These are phyloP conservation scores for Trisateles emortualis DNA, from an alignment of 2,888 invertebrate species.

Conservation along the genomic window DNA sequence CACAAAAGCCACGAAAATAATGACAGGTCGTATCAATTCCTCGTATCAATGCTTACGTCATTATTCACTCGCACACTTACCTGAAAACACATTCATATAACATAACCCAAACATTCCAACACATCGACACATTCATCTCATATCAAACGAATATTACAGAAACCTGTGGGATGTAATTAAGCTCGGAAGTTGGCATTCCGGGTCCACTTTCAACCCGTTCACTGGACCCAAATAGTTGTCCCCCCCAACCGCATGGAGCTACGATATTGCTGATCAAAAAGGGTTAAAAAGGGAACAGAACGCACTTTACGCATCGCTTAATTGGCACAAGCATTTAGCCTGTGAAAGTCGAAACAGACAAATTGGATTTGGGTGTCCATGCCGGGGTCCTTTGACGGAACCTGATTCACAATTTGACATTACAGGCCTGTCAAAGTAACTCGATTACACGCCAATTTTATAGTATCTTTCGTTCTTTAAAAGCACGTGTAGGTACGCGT, in stretches of 20 bases:
- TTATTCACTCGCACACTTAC: neutral
- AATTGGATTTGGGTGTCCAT: conserved; percentile 81
- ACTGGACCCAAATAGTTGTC: conserved; percentile 60
- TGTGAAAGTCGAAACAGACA: conserved; percentile 79
- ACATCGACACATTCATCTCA: conserved; percentile 42
- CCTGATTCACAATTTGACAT: conserved; percentile 78
- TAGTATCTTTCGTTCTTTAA: conserved; percentile 56
- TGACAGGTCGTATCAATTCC: too few relatives aligned
- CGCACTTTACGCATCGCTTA: conserved; percentile 82
- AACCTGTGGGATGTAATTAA: conserved; percentile 57
- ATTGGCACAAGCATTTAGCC: conserved; percentile 79
- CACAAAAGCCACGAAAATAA: too few relatives aligned
- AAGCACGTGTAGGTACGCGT: conserved; percentile 33
- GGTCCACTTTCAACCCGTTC: conserved; percentile 62
- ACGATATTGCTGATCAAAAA: conserved; percentile 61
- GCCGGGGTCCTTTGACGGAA: conserved; percentile 73
- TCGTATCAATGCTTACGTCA: neutral
- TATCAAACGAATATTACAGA: conserved; percentile 53
- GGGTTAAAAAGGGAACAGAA: conserved; percentile 62
- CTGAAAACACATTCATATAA: neutral
- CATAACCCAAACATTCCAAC: conserved; percentile 9
- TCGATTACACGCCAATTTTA: conserved; percentile 78
- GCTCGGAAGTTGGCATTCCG: conserved; percentile 48
- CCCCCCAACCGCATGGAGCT: conserved; percentile 51
- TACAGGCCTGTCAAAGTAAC: conserved; percentile 71